Base-by-base conservation (phyloP, 2,888 invertebrate genomes). In the Rapana venosa region DNA sequence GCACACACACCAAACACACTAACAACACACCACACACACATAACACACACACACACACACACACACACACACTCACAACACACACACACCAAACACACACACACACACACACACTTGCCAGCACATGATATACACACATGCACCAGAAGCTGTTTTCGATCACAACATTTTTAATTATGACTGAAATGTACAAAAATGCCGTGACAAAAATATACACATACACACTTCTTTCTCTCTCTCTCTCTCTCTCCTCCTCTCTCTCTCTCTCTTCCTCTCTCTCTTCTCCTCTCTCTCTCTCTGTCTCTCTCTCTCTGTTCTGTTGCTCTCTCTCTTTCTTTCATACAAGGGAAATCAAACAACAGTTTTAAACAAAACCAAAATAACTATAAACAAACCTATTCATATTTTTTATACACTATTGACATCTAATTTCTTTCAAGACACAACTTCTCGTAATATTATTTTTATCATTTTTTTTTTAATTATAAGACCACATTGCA, bases 181-280 rank as follows among this genome's bases (percentile, higher is more conserved):
- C 15, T 83, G 47, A 47, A 83, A 83, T 83, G 81, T 83, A 83
- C 81, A 83, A 83, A 83, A 83, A 83, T 47, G 47, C 36, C 26
- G 36, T 83, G 47, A 83, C 81, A 83, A 83, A 47, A 74, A 74
- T 74, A 26, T 83, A 83, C 81, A 79, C 32, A 32, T 77, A 17
- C 5, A 74, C 32, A 32, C 11, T 79, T 79, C 32, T 17, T 6
- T 15, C 36, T 79, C 79, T 79, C 79, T 79, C 79, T 79, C 79
- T 79, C 35, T 79, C 79, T 79, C 79, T 79, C 20, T 79, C 79
- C 17, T 20, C 13, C 79, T 74, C n/a, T 74, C 74, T 74, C 74
- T 22, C 61, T 61, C 61, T 61, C 61, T 61, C 61, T 61, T 17
- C 74, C n/a, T n/a, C 74, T n/a, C 30, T 22, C n/a, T 74, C 74